These are phyloP conservation scores for Ameiurus melas DNA, from an alignment of 2,113 vertebrate species.

Conservation along the genomic window DNA sequence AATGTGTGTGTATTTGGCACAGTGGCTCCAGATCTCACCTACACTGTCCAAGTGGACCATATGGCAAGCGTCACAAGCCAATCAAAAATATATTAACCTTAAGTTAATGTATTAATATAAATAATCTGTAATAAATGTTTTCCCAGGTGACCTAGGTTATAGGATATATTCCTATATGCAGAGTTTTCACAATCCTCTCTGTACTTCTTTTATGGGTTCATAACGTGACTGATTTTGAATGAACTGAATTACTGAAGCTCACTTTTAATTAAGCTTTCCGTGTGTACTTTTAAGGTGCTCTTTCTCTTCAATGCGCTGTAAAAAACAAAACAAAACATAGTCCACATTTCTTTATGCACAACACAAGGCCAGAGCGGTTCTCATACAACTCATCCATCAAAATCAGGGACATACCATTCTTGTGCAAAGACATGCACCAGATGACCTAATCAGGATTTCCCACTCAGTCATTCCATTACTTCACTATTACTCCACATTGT, in stretches of 20 bases:
- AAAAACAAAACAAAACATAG: constrained; percentile 51
- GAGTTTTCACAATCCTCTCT: background rate
- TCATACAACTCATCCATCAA: constrained; percentile 40
- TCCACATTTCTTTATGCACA: constrained; percentile 50
- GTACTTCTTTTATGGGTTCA: background rate
- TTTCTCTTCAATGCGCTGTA: constrained; percentile 59
- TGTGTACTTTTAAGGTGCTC: constrained; percentile 55
- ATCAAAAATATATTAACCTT: background rate
- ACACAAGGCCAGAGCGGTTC: constrained; percentile 38
- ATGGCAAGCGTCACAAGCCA: background rate
- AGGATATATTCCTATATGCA: no score
- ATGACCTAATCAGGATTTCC: constrained; percentile 30
- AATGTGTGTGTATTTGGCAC: background rate
- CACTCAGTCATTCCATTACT: background rate
- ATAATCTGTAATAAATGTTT: constrained; percentile 75
- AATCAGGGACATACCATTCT: constrained; percentile 16
- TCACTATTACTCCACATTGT: constrained; percentile 15
- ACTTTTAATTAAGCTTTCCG: constrained; percentile 61
- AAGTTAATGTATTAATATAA: constrained; percentile 66
- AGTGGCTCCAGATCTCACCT: background rate
- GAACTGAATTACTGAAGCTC: constrained; percentile 56
- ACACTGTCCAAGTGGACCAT: background rate
- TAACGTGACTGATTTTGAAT: background rate
- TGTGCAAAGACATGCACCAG: constrained; percentile 17
- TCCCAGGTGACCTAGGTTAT: constrained; percentile 46